These are phyloP conservation scores for Agrilus cyanescens DNA, from an alignment of 2,888 invertebrate species.

Conservation along the genomic window DNA sequence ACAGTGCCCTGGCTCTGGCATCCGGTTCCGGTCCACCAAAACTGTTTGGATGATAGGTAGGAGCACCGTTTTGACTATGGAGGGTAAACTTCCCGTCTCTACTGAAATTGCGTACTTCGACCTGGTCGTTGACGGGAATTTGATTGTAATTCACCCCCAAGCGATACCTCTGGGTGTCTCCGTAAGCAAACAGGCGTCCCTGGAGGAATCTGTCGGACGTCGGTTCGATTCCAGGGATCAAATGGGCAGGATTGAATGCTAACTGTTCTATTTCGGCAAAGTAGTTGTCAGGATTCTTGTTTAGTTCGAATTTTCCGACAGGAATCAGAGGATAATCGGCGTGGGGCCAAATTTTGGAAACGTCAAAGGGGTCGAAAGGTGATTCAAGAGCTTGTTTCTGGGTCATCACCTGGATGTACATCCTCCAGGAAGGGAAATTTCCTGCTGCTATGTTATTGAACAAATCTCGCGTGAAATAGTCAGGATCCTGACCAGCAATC, in stretches of 20 bases:
- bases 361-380: constrained; percentile 83
- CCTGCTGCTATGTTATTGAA: constrained; percentile 76
- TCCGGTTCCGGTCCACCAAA: constrained; percentile 77
- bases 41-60: constrained; percentile 95
- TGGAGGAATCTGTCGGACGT: constrained; percentile 90
- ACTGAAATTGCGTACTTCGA: constrained; percentile 65
- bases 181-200: constrained; percentile 77
- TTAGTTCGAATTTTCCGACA: constrained; percentile 75
- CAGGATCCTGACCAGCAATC: constrained; percentile 69
- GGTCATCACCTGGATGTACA: constrained; percentile 81
- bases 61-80: constrained; percentile 79
- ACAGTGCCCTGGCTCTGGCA: constrained; percentile 47
- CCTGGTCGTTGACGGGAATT: constrained; percentile 91
- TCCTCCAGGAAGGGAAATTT: constrained; percentile 65
- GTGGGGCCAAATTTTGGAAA: constrained; percentile 90
- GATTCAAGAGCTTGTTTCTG: constrained; percentile 68
- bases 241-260: constrained; percentile 79
- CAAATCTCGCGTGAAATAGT: constrained; percentile 78
- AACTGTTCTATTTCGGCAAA: constrained; percentile 90
- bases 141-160: constrained; percentile 86
- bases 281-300: constrained; percentile 84
- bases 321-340: constrained; percentile 76
- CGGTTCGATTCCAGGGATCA: constrained; percentile 87
- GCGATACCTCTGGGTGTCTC: constrained; percentile 83
- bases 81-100: constrained; percentile 73